phyloP scores from a whole-genome alignment of 2,797 vertebrate species.

The Bradypodion ventrale region DNA sequence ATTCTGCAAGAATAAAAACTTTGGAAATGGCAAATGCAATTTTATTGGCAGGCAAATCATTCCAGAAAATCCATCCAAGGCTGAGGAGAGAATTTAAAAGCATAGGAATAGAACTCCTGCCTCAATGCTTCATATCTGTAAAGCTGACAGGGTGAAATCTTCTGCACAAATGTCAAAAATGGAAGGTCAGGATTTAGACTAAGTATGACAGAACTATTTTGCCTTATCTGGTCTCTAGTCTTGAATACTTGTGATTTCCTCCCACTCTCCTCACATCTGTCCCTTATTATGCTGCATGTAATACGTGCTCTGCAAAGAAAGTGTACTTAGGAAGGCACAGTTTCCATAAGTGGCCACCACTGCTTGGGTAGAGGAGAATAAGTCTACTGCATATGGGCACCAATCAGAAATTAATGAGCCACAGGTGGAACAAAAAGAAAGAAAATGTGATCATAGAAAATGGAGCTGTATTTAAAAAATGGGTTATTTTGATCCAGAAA shows the following conservation, averaged over 20 bases:
- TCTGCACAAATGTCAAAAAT: not conserved
- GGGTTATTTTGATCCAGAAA: not conserved
- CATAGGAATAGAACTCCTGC: rapidly evolving
- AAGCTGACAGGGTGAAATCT: not conserved
- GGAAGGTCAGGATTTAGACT: not conserved
- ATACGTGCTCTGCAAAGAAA: not conserved
- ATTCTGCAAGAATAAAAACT: not conserved
- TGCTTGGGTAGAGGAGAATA: not conserved
- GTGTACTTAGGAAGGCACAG: not conserved
- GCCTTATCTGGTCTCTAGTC: not conserved
- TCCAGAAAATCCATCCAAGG: not conserved
- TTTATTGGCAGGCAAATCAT: not conserved
- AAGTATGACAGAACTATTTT: not conserved
- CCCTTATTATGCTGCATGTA: not conserved
- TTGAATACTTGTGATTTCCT: not conserved
- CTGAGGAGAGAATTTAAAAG: conserved; percentile 1
- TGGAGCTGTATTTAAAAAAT: not conserved
- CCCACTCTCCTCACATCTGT: not conserved
- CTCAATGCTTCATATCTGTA: not conserved
- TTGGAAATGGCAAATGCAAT: not conserved
- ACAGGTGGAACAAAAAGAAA: not conserved
- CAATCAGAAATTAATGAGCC: not conserved
- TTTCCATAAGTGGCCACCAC: not conserved
- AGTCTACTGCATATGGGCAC: not conserved
- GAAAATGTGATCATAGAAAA: not conserved